A percentile compares a stretch with the other conserved stretches of the same genome.
Conservation (phyloP, 1,140 invertebrate species). For the Aphelenchoides besseyi region DNA sequence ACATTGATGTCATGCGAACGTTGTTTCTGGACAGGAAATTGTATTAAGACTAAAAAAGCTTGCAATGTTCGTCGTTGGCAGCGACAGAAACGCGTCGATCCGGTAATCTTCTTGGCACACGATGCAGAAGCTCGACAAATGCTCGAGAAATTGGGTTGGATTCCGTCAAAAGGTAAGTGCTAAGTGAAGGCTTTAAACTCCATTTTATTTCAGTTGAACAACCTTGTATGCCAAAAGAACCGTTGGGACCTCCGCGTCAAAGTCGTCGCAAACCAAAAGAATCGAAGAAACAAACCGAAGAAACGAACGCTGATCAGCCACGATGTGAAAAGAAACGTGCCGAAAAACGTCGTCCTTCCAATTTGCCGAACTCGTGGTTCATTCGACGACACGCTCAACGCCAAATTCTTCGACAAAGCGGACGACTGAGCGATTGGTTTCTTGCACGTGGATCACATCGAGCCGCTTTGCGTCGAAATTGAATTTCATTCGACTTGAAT, state of each 20-base stretch:
- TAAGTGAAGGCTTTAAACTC: background rate
- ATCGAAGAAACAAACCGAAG: background rate
- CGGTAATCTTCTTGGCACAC: background rate
- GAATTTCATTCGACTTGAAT: background rate
- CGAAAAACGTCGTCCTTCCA: background rate
- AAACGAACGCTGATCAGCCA: background rate
- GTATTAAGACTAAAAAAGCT: constrained; percentile 14
- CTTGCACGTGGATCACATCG: background rate
- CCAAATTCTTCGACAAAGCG: background rate
- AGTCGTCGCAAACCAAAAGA: background rate
- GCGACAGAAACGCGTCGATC: background rate
- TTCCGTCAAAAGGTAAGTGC: background rate
- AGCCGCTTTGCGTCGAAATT: background rate
- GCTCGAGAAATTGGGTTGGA: constrained; percentile 22
- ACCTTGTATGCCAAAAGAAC: background rate
- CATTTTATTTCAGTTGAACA: constrained; percentile 8
- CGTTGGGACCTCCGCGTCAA: background rate
- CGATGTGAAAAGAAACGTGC: background rate
- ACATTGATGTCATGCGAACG: constrained; percentile 18
- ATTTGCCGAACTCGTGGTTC: background rate
- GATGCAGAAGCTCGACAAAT: background rate
- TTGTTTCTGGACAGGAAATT: constrained; percentile 28
- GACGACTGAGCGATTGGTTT: constrained; percentile 1
- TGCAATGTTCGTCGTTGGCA: constrained; percentile 17
- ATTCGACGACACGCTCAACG: background rate